A percentile compares a stretch with the other conserved stretches of the same genome.
Evolutionary conservation across 1,140 invertebrate genomes (phyloP).

Genomic region (Pectinophora gossypiella): DNA sequence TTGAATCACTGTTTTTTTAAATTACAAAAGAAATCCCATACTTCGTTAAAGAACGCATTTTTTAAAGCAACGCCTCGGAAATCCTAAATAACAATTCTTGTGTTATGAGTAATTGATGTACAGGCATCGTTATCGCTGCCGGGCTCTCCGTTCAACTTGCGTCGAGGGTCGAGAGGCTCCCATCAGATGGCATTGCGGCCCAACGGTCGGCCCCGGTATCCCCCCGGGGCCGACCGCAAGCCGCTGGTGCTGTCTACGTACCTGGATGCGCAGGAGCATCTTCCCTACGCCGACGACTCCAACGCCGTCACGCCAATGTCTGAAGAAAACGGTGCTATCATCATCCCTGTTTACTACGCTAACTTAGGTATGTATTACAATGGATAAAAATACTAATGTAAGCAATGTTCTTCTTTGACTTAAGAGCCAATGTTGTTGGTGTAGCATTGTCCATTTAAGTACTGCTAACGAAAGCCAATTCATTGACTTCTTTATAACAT

Average conservation of each 20-base stretch:
- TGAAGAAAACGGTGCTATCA: constrained; percentile 96
- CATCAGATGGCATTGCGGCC: constrained; percentile 91
- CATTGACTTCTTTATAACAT: too few relatives aligned
- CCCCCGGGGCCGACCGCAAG: constrained; percentile 90
- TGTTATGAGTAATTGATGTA: constrained; percentile 13
- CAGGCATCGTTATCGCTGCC: constrained; percentile 97
- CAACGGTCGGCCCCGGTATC: constrained; percentile 82
- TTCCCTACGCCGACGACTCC: constrained; percentile 98
- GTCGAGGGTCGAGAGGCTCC: constrained; percentile 91
- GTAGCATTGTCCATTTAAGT: too few relatives aligned
- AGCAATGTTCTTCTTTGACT: too few relatives aligned
- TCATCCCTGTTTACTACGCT: constrained; percentile 91
- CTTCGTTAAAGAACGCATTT: too few relatives aligned
- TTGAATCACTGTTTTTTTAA: constrained; percentile 11
- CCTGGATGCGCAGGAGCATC: constrained; percentile 95
- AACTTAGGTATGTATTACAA: constrained; percentile 77
- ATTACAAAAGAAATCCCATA: too few relatives aligned
- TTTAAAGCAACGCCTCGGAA: not conserved
- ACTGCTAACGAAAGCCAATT: too few relatives aligned
- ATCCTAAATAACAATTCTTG: not conserved
- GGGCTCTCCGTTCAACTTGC: constrained; percentile 95
- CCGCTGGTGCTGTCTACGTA: constrained; percentile 95
- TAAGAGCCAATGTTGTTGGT: too few relatives aligned
- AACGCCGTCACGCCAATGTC: constrained; percentile 98
- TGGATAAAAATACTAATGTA: too few relatives aligned